Percentiles rank a stretch among this genome's conserved stretches.
Conservation (phyloP, 2,888 invertebrate species). For the Liposcelis brunnea region DNA sequence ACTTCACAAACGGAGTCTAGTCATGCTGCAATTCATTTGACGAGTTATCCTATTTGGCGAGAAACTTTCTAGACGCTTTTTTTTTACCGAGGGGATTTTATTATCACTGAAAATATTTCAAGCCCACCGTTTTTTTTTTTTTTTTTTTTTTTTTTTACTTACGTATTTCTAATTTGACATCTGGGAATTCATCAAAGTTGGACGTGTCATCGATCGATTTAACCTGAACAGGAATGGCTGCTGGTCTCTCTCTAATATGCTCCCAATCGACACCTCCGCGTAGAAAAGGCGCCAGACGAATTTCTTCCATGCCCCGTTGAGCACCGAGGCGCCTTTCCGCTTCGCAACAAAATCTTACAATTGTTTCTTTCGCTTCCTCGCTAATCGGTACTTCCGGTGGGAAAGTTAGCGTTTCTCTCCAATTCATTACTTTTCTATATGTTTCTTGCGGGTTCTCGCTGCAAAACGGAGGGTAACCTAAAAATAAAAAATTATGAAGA, state of each 20-base stretch:
- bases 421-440: conserved; percentile 96
- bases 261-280: conserved; percentile 93
- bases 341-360: conserved; percentile 93
- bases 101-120: too few relatives aligned
- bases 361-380: conserved; percentile 90
- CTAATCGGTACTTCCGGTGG: conserved; percentile 99
- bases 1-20: too few relatives aligned
- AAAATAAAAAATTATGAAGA: conserved; percentile 12
- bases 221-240: conserved; percentile 94
- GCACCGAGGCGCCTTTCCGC: conserved; percentile 65
- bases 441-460: conserved; percentile 97
- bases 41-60: too few relatives aligned
- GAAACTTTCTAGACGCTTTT: too few relatives aligned
- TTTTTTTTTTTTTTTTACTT: conserved; percentile 36
- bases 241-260: conserved; percentile 94
- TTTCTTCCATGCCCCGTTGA: conserved; percentile 25
- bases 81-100: too few relatives aligned
- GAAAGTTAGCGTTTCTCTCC: conserved; percentile 95
- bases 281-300: conserved; percentile 68
- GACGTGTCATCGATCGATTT: conserved; percentile 99
- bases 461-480: conserved; percentile 96
- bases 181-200: conserved; percentile 99
- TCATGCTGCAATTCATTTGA: too few relatives aligned
- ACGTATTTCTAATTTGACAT: conserved; percentile 97
- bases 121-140: too few relatives aligned